Conservation (phyloP, 2,113 vertebrate species). For the Carassius gibelio region DNA sequence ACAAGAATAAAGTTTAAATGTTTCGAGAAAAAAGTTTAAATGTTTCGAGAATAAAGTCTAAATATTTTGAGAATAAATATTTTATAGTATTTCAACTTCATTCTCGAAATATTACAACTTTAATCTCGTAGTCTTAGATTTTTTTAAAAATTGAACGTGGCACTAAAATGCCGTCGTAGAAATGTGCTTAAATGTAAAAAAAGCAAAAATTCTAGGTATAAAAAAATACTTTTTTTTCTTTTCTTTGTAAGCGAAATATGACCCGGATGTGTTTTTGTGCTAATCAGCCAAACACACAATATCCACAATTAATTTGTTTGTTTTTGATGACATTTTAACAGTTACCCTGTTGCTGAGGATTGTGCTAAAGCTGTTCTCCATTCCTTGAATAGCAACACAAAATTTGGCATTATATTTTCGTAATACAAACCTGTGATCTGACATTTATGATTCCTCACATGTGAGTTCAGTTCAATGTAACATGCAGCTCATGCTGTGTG, state of each 20-base stretch:
- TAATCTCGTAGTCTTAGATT: too few relatives aligned
- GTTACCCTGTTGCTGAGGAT: background rate
- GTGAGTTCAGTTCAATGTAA: background rate
- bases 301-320: background rate
- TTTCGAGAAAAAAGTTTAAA: too few relatives aligned
- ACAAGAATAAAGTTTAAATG: too few relatives aligned
- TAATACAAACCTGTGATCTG: background rate
- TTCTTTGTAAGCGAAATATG: background rate
- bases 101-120: too few relatives aligned
- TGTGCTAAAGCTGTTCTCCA: background rate
- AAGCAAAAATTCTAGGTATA: background rate
- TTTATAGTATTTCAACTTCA: too few relatives aligned
- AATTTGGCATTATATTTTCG: background rate
- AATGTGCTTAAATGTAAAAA: background rate
- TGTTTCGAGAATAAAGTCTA: too few relatives aligned
- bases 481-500: background rate
- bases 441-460: background rate
- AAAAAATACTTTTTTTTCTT: background rate
- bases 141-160: too few relatives aligned
- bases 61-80: too few relatives aligned
- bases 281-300: background rate
- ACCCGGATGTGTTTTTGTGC: background rate
- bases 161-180: background rate
- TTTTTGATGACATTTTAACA: too few relatives aligned
- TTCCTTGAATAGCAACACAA: background rate